These are phyloP conservation scores for Scrobipalpa atriplicella DNA, from an alignment of 2,888 invertebrate species.

Conservation along the genomic window DNA sequence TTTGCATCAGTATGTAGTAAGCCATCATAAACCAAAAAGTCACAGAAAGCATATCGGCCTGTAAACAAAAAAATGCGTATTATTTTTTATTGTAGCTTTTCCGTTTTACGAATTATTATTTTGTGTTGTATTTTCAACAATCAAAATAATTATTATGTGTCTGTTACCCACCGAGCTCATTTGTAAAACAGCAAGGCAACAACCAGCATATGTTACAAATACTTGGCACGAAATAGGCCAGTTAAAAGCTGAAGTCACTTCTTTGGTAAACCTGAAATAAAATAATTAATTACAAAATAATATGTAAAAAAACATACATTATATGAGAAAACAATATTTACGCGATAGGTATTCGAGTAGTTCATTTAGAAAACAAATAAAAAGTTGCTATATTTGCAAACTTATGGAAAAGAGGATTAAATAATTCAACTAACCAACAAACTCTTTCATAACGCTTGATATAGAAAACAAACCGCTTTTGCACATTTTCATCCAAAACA, in stretches of 20 bases:
- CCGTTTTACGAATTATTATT: no score
- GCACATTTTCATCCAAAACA: conserved; percentile 14
- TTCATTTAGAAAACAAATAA: no score
- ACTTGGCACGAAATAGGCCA: conserved; percentile 46
- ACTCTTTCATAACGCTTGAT: conserved; percentile 22
- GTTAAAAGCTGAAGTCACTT: conserved; percentile 47
- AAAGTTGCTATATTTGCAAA: no score
- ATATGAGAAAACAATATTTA: not conserved
- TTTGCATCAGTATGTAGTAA: not conserved
- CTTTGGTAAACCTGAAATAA: conserved; percentile 48
- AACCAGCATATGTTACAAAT: conserved; percentile 37
- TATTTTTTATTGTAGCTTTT: not conserved
- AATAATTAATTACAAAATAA: conserved; percentile 23
- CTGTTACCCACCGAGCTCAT: conserved; percentile 44
- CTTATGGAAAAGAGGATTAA: not conserved
- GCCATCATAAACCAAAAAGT: not conserved
- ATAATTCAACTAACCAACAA: not conserved
- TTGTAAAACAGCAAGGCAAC: conserved; percentile 45
- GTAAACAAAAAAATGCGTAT: not conserved
- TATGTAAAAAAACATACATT: no score
- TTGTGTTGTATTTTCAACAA: no score
- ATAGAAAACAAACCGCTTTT: conserved; percentile 15
- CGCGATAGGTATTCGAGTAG: no score
- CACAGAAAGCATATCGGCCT: not conserved
- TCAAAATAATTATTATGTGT: no score